Evolutionary conservation across 2,888 invertebrate genomes (phyloP).

Genomic region (Poecilobothrus nobilitatus): DNA sequence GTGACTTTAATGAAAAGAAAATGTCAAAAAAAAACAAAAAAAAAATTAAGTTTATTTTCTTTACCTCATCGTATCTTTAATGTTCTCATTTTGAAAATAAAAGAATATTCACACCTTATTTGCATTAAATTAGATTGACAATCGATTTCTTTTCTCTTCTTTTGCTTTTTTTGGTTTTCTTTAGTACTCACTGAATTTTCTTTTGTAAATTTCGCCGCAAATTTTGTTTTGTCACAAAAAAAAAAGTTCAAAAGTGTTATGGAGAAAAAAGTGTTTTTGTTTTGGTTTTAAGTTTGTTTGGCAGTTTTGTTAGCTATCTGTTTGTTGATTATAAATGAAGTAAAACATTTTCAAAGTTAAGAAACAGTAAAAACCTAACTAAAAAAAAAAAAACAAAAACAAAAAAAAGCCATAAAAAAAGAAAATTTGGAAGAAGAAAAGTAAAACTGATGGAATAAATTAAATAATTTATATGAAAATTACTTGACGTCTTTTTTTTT

Average conservation of each 20-base stretch:
- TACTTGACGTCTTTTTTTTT: neutral
- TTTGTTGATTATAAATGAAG: too few species aligned
- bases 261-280: too few species aligned
- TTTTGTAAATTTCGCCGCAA: neutral
- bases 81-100: neutral
- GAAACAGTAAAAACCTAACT: too few species aligned
- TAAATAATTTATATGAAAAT: conserved; percentile 4
- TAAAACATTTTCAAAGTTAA: too few species aligned
- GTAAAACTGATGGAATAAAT: neutral
- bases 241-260: neutral
- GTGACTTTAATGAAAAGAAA: too few species aligned
- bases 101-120: conserved; percentile 6
- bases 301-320: too few species aligned
- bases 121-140: conserved; percentile 6
- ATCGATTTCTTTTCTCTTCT: neutral
- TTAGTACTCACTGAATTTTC: neutral
- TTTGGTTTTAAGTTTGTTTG: too few species aligned
- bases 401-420: too few species aligned
- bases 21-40: too few species aligned
- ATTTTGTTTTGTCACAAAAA: neutral
- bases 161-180: neutral
- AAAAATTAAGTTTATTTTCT: too few species aligned
- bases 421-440: neutral
- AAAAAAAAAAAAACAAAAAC: too few species aligned
- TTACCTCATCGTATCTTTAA: neutral